Percentiles rank a stretch among this genome's conserved stretches.
These are phyloP conservation scores for Lepisosteus osseus DNA, from an alignment of 2,113 vertebrate species.

Conservation along the genomic window DNA sequence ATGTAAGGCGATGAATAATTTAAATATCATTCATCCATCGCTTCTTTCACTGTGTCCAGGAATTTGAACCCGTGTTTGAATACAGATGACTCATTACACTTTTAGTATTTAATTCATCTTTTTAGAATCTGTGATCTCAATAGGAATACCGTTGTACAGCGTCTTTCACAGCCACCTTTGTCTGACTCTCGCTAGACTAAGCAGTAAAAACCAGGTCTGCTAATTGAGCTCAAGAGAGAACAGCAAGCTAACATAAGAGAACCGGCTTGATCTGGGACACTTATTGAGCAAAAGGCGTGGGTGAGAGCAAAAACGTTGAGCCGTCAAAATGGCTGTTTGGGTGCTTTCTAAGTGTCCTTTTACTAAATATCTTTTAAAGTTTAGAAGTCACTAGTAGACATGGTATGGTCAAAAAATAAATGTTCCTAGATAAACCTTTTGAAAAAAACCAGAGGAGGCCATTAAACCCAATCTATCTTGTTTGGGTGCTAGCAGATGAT, in stretches of 20 bases:
- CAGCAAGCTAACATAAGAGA: conserved; percentile 50
- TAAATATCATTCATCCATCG: conserved; percentile 57
- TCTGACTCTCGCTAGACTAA: conserved; percentile 33
- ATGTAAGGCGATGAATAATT: conserved; percentile 74
- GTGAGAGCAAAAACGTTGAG: no score
- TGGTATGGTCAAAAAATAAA: no score
- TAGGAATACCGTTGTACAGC: conserved; percentile 30
- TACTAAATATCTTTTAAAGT: no score
- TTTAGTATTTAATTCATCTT: conserved; percentile 42
- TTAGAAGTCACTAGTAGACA: no score
- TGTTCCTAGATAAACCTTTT: no score
- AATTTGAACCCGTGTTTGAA: conserved; percentile 64
- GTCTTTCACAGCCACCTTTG: conserved; percentile 38
- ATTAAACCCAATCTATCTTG: no score
- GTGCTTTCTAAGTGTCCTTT: no score
- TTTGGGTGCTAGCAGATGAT: no score
- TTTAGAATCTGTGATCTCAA: conserved; percentile 29
- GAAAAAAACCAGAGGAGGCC: no score
- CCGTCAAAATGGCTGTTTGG: no score
- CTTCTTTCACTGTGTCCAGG: conserved; percentile 53
- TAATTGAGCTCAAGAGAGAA: conserved; percentile 42
- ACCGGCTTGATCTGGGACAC: conserved; percentile 52
- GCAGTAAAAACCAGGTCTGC: conserved; percentile 39
- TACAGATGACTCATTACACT: conserved; percentile 56
- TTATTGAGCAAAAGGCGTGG: no score